phyloP scores from a whole-genome alignment of 2,113 vertebrate genomes.

The Catharus minimus region DNA sequence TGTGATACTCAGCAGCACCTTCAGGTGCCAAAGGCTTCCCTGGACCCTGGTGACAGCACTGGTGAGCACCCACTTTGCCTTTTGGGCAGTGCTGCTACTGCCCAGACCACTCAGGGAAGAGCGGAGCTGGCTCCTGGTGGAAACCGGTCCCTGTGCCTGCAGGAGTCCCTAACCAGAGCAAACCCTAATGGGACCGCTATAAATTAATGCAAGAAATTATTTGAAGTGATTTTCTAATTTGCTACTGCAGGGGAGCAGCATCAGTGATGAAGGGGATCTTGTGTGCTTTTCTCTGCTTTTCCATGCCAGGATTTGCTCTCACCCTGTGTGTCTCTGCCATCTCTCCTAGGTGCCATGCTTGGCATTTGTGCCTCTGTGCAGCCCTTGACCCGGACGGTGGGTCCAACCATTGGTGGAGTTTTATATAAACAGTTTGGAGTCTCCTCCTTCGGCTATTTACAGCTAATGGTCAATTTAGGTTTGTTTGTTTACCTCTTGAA shows the following conservation, averaged over 20 bases:
- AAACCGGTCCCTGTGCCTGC: neutral
- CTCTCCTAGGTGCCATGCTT: constrained; percentile 88
- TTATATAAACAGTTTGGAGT: constrained; percentile 86
- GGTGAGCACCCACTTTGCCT: neutral
- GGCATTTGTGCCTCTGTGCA: constrained; percentile 87
- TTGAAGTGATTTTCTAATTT: neutral
- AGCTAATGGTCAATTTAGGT: constrained; percentile 75
- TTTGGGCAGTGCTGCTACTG: rapidly evolving
- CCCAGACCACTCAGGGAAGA: rapidly evolving
- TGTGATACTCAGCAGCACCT: neutral
- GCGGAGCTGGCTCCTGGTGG: neutral
- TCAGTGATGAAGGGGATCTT: neutral
- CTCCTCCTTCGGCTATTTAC: constrained; percentile 82
- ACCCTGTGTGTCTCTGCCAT: neutral
- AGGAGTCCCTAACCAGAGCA: neutral
- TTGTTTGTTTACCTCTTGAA: constrained; percentile 79
- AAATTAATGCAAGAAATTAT: neutral
- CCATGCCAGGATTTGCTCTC: neutral
- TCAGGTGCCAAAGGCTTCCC: neutral
- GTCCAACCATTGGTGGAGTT: constrained; percentile 86
- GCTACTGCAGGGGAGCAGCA: neutral
- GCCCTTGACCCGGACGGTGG: constrained; percentile 83
- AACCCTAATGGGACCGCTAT: neutral
- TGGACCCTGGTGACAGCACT: neutral
- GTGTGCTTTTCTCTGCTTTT: neutral